Percentiles rank a stretch among this genome's conserved stretches.
These are phyloP conservation scores for Alfaro cultratus DNA, from an alignment of 2,797 vertebrate genomes.

Conservation along the genomic window DNA sequence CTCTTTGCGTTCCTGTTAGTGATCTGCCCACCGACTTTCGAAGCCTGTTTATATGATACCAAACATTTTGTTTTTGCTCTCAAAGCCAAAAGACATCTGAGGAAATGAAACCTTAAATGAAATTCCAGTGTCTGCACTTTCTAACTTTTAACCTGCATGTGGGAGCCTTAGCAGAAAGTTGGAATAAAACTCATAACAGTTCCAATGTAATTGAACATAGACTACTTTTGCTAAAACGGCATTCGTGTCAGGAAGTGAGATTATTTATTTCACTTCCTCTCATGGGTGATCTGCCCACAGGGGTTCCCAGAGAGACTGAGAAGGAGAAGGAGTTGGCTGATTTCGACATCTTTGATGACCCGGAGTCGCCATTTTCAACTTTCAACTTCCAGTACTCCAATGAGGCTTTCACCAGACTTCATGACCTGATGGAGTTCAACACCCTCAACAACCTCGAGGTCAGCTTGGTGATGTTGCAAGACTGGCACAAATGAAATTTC, in stretches of 20 bases:
- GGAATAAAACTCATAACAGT: background rate
- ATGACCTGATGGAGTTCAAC: conserved; percentile 98
- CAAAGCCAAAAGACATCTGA: conserved; percentile 5
- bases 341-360: conserved; percentile 98
- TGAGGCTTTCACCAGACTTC: conserved; percentile 90
- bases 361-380: conserved; percentile 92
- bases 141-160: background rate
- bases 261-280: background rate
- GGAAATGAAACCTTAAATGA: conserved; percentile 35
- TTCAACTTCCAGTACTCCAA: conserved; percentile 98
- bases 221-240: background rate
- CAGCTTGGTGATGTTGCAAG: conserved; percentile 49
- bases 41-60: conserved; percentile 51
- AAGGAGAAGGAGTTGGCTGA: conserved; percentile 92
- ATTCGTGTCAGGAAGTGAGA: background rate
- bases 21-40: conserved; percentile 53
- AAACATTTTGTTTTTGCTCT: conserved; percentile 25
- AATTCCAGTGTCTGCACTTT: conserved; percentile 29
- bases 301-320: conserved; percentile 88
- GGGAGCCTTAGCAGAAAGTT: background rate
- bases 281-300: conserved; percentile 63
- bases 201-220: background rate
- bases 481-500: background rate
- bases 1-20: conserved; percentile 50
- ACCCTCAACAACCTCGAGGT: conserved; percentile 97